Percentiles rank a stretch among this genome's conserved stretches.
These are phyloP conservation scores for Rhinoptilus africanus DNA, from an alignment of 2,113 vertebrate genomes.

Conservation along the genomic window DNA sequence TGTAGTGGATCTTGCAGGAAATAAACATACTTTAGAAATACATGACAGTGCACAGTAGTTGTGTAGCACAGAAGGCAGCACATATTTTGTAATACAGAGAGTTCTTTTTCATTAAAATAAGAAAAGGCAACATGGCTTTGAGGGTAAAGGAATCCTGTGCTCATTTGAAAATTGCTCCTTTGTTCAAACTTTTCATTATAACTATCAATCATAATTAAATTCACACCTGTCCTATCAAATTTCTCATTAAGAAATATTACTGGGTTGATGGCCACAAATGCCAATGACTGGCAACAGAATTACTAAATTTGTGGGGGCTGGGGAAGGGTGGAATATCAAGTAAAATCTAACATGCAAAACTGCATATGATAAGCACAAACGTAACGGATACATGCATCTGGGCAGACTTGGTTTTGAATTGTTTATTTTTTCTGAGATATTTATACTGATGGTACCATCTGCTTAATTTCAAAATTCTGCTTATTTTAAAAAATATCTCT, in stretches of 20 bases:
- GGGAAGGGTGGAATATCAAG: neutral
- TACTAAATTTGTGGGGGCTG: neutral
- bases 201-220: neutral
- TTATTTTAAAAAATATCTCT: neutral
- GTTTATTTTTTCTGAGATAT: neutral
- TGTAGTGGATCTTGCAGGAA: neutral
- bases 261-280: neutral
- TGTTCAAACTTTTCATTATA: neutral
- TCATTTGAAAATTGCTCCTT: neutral
- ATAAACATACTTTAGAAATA: neutral
- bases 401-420: neutral
- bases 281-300: neutral
- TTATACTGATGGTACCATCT: neutral
- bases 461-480: neutral
- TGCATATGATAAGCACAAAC: neutral
- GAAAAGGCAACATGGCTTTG: neutral
- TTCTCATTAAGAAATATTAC: neutral
- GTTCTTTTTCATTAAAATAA: neutral
- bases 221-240: neutral
- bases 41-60: neutral
- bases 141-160: neutral
- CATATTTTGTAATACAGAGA: neutral
- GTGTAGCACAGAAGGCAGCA: neutral
- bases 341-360: neutral
- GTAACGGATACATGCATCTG: accelerated